Conservation (phyloP, 2,113 vertebrate species). For the Spermophilus dauricus region DNA sequence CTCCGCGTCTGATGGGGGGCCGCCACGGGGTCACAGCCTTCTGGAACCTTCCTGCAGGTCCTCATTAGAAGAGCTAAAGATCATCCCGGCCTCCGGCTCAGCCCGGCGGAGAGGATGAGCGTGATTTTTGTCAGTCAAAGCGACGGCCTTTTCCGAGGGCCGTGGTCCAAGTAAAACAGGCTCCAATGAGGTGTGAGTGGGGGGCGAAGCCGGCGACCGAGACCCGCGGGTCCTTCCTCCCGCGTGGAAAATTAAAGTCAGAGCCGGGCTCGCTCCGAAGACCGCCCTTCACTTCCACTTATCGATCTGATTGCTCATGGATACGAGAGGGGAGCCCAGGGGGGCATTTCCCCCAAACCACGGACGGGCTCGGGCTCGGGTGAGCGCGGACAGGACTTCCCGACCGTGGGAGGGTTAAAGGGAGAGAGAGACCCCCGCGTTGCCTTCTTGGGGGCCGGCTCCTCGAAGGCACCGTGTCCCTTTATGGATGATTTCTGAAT, state of each 20-base stretch:
- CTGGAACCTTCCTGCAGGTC: accelerated
- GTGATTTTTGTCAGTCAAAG: too few species aligned
- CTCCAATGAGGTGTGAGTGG: not conserved
- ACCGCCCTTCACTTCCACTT: accelerated
- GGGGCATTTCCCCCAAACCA: accelerated
- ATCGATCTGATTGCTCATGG: accelerated
- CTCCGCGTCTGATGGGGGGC: accelerated
- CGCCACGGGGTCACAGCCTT: accelerated
- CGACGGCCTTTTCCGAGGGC: too few species aligned
- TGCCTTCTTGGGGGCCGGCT: not conserved
- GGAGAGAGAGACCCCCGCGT: too few species aligned
- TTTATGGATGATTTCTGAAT: constrained; percentile 66
- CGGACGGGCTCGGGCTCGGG: too few species aligned
- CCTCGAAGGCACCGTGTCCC: accelerated
- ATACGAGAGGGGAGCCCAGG: accelerated
- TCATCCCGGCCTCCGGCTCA: accelerated
- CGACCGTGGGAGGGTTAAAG: too few species aligned
- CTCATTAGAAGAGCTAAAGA: not conserved
- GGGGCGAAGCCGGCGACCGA: accelerated
- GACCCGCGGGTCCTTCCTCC: accelerated
- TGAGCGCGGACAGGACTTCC: too few species aligned
- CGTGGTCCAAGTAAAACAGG: accelerated
- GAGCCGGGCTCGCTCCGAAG: accelerated
- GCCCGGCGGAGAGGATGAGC: not conserved
- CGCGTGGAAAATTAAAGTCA: accelerated